These are phyloP conservation scores for Vollenhovia emeryi DNA, from an alignment of 1,140 invertebrate genomes.

Conservation along the genomic window DNA sequence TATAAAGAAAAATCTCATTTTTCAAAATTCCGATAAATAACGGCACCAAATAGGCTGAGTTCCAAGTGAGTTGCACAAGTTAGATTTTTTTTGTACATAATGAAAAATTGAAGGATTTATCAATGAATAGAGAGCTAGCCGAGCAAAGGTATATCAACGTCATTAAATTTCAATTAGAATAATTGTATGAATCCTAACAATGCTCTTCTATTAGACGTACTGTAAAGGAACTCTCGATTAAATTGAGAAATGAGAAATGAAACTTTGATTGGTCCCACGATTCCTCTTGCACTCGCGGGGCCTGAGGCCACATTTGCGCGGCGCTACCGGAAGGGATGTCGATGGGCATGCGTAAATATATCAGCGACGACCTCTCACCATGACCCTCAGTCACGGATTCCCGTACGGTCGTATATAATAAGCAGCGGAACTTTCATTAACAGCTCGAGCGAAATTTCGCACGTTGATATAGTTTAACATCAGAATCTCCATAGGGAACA, in stretches of 20 bases:
- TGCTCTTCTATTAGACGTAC: background rate
- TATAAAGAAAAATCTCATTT: background rate
- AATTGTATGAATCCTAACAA: background rate
- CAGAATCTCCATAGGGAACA: background rate
- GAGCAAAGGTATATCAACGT: background rate
- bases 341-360: slow-evolving; percentile 63
- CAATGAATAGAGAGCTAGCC: background rate
- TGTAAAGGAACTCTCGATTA: background rate
- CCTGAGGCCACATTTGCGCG: slow-evolving; percentile 24
- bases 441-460: slow-evolving; percentile 1
- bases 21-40: background rate
- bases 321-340: slow-evolving; percentile 46
- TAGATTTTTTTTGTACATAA: background rate
- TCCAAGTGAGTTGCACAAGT: background rate
- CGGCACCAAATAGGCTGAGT: background rate
- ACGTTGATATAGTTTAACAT: slow-evolving; percentile 1
- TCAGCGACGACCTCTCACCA: slow-evolving; percentile 64
- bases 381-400: slow-evolving; percentile 57
- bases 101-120: background rate
- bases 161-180: background rate
- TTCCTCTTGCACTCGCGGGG: background rate
- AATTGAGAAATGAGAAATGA: background rate
- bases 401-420: slow-evolving; percentile 40
- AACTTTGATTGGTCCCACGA: slow-evolving; percentile 41
- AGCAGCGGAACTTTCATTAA: slow-evolving; percentile 51